A percentile compares a stretch with the other conserved stretches of the same genome.
These are phyloP conservation scores for Tenthredo livida DNA, from an alignment of 2,888 invertebrate genomes.

Conservation along the genomic window DNA sequence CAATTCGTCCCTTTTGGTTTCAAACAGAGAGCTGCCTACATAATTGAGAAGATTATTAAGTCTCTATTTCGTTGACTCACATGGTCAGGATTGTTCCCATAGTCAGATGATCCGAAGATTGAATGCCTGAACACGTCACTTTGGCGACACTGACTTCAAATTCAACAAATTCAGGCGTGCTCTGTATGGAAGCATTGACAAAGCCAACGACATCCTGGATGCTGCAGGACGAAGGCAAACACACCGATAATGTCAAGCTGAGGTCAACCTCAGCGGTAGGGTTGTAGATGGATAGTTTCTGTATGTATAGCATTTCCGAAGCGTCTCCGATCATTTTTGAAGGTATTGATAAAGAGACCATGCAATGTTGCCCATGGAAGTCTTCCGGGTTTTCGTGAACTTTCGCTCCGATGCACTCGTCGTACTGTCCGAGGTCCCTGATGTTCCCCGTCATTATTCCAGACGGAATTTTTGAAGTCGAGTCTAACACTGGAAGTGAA, in stretches of 20 bases:
- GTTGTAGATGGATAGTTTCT: neutral
- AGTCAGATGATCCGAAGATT: neutral
- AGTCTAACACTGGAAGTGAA: conserved; percentile 69
- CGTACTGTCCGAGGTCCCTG: conserved; percentile 77
- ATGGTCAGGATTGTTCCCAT: neutral
- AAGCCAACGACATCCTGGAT: conserved; percentile 66
- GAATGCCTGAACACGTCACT: neutral
- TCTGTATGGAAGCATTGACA: conserved; percentile 49
- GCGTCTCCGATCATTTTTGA: neutral
- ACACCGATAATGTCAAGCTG: conserved; percentile 74
- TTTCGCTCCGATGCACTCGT: conserved; percentile 74
- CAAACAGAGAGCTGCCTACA: neutral
- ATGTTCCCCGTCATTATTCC: conserved; percentile 78
- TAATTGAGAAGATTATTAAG: neutral
- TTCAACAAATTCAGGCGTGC: neutral
- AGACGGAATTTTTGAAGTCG: conserved; percentile 78
- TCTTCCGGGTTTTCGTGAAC: conserved; percentile 62
- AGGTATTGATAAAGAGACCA: conserved; percentile 57
- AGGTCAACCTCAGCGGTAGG: conserved; percentile 56
- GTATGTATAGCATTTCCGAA: neutral
- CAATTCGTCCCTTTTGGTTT: neutral
- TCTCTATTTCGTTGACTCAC: neutral
- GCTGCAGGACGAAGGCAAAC: conserved; percentile 77
- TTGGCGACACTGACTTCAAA: conserved; percentile 1
- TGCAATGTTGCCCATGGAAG: conserved; percentile 77